Base-by-base conservation (phyloP, 2,888 invertebrate genomes). In the Hylaea fasciaria region DNA sequence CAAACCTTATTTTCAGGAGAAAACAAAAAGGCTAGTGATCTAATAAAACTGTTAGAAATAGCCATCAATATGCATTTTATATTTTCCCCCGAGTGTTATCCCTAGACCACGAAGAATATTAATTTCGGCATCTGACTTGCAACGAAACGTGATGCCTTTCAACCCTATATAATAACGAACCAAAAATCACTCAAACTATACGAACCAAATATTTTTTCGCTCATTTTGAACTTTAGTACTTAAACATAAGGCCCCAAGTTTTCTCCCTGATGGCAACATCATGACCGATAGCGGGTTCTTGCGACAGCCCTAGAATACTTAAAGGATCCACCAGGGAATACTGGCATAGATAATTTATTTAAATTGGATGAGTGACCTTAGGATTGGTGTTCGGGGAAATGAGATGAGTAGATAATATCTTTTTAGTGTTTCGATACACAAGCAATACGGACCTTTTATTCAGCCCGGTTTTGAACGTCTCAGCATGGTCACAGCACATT, bases 51-150 rank as follows among this genome's bases (percentile, higher is more conserved):
- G 14, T 40, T 40, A 5, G 12, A 14, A 40, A 40, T 40, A 12
- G 13, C 44, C 61, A 66, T 67, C 62, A 63, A 67, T 65, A 67
- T 65, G 65, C 64, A 64, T 56, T 65, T 65, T 55, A 64, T 44
- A 43, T 49, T 47, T 22, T 64, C 62, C 51, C 53, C 14, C 4
- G 58, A 65, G 69, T 57, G 65, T 51, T 72, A 73, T 62, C 76
- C 77, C 73, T 72, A 65, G 43, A 47, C 64, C 64, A 61, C 66
- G 77, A 80, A 64, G 74, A 80, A 81, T 85, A 85, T 85, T 84
- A 83, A 85, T 85, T 82, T 81, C 81, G 70, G 68, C 41, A 56
- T 46, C 39, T 50, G 40, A 53, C 41, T 48, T 57, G 61, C 61
- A 57, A 22, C 16, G 56, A 57, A 62, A 62, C 56, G 56, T 62